A percentile compares a stretch with the other conserved stretches of the same genome.
Evolutionary conservation across 1,140 invertebrate genomes (phyloP).

Genomic region (Hycleus phaleratus): DNA sequence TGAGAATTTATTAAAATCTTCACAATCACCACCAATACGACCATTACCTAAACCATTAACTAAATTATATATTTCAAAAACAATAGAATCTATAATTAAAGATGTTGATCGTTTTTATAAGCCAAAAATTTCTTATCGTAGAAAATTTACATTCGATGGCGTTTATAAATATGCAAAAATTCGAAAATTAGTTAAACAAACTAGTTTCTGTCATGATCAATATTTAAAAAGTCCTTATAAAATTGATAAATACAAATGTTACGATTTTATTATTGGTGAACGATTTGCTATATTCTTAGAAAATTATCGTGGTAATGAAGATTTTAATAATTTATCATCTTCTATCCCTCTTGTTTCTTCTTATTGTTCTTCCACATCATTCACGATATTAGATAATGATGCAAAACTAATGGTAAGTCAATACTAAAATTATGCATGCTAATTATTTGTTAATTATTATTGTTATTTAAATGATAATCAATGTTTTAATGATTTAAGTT

Average conservation of each 20-base stretch:
- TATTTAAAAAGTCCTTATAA: conserved; percentile 14
- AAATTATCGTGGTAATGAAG: neutral
- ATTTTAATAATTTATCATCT: too few species aligned
- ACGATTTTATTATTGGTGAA: conserved; percentile 25
- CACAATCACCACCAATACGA: too few species aligned
- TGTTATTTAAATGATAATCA: too few species aligned
- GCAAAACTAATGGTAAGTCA: too few species aligned
- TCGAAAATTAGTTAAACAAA: conserved; percentile 8
- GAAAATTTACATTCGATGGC: conserved; percentile 38
- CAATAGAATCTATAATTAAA: conserved; percentile 38
- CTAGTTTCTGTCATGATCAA: conserved; percentile 24
- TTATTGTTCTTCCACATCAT: too few species aligned
- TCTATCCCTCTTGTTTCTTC: too few species aligned
- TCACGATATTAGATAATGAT: too few species aligned
- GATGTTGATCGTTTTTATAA: conserved; percentile 40
- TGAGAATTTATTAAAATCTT: too few species aligned
- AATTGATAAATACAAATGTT: conserved; percentile 11
- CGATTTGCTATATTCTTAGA: conserved; percentile 17
- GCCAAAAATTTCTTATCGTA: conserved; percentile 33
- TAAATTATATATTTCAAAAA: conserved; percentile 10
- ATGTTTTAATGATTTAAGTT: conserved; percentile 55
- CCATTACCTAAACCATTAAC: too few species aligned
- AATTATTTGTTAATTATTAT: too few species aligned
- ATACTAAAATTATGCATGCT: too few species aligned
- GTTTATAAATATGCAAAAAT: conserved; percentile 31